phyloP scores from a whole-genome alignment of 1,140 invertebrate species.

The Tenebrio molitor region DNA sequence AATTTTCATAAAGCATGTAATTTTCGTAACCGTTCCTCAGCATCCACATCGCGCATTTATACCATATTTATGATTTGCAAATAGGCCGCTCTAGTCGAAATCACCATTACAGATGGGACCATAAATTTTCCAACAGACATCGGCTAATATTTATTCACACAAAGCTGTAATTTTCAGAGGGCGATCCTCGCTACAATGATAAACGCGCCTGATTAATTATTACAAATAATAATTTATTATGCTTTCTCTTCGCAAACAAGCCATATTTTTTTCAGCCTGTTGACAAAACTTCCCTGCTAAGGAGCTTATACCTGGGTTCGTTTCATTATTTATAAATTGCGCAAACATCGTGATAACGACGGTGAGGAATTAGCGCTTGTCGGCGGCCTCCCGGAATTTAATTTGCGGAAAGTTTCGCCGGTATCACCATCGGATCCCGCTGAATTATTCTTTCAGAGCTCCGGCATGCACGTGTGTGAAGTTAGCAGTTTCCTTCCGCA shows the following conservation, averaged over 20 bases:
- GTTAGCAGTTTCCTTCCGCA: constrained; percentile 55
- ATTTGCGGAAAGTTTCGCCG: constrained; percentile 1
- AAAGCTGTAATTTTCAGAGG: constrained; percentile 39
- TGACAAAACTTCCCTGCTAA: background rate
- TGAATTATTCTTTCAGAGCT: constrained; percentile 52
- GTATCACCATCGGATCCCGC: constrained; percentile 11
- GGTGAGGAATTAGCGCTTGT: constrained; percentile 1
- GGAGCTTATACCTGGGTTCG: background rate
- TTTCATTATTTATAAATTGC: constrained; percentile 26
- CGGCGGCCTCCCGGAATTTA: background rate
- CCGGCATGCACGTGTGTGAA: constrained; percentile 56
- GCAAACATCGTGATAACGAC: constrained; percentile 3
- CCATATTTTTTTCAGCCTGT: background rate
- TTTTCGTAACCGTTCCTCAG: constrained; percentile 20
- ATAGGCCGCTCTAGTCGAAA: constrained; percentile 34
- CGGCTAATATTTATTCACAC: constrained; percentile 40
- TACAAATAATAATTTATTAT: constrained; percentile 38
- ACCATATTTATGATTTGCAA: constrained; percentile 31
- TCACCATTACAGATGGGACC: constrained; percentile 31
- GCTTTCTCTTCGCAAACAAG: constrained; percentile 16
- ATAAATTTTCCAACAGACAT: constrained; percentile 34
- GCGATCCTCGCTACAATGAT: constrained; percentile 35
- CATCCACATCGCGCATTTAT: constrained; percentile 31
- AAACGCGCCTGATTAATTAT: constrained; percentile 33
- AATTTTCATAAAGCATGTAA: constrained; percentile 20